Evolutionary conservation across 2,888 invertebrate species (phyloP), one percentile per base, ranked within the genome.

Genomic region (Tetanocera ferruginea): DNA sequence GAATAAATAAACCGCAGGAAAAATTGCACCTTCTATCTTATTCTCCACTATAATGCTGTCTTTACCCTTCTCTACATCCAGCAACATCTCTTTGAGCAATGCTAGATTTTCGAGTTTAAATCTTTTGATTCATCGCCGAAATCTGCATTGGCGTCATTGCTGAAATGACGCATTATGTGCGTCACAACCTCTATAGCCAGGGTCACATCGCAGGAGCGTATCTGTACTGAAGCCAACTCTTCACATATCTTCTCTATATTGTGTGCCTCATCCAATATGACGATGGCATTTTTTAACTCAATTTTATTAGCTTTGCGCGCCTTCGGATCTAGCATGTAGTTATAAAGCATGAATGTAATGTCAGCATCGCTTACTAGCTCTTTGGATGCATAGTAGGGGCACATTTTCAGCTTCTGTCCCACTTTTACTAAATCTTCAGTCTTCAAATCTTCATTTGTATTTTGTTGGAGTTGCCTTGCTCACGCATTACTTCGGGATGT

Each of bases 221-320:
- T 92, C 87, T 94, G 93, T 71, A 95, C 89, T 0, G 95, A 95
- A 9, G 95, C 95, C 14, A 94, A 95, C 83, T 98, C 98, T 89
- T 99, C 98, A 90, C 98, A 99, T 83, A 96, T 95, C 89, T 95
- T 95, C 87, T 98, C 98, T 81, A 99, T 94, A 91, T 99, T 99
- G 87, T 99, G 99, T 2, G 97, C 99, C 90, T 99, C 99, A 91
- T 99, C 99, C 83, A 99, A 92, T 80, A 99, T 97, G 23, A 99
- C 91, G 60, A 98, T 93, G 82, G 94, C 94, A 85, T 95, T 95
- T 83, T 93, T 89, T 75, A 95, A 88, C 83, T 94, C 93, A 71
- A 93, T 92, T 79, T 95, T 95, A 90, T 97, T 95, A 0, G 95
- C 93, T 90, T 94, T 94, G 75, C 97, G 92, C 1, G 95, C 93